Evolutionary conservation across 2,113 vertebrate species (phyloP).

Genomic region (Climacteris rufus): DNA sequence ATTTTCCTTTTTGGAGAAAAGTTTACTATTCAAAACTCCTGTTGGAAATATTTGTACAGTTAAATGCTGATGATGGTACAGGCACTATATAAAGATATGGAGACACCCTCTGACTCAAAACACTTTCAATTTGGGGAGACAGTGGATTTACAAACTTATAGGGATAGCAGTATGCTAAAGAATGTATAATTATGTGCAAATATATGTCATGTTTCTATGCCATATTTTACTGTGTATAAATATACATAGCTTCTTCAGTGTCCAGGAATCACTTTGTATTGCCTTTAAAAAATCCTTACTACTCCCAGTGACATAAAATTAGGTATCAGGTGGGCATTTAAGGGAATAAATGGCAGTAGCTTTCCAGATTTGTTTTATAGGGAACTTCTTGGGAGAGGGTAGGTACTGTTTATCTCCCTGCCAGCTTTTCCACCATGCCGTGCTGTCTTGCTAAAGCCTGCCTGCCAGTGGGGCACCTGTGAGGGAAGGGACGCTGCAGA

Average conservation of each 20-base stretch:
- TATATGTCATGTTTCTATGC: neutral
- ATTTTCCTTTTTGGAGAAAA: neutral
- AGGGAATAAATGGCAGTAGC: neutral
- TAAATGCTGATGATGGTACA: neutral
- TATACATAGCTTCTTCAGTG: neutral
- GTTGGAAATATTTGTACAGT: neutral
- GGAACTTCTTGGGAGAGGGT: neutral
- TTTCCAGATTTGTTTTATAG: neutral
- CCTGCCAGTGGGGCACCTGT: neutral
- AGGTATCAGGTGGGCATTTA: neutral
- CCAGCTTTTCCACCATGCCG: neutral
- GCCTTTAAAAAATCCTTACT: neutral
- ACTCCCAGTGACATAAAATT: neutral
- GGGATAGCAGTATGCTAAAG: neutral
- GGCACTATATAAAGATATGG: neutral
- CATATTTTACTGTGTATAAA: neutral
- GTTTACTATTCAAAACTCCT: neutral
- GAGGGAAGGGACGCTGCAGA: neutral
- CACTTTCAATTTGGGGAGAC: neutral
- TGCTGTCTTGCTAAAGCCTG: neutral
- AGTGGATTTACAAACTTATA: neutral
- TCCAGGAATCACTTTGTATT: neutral
- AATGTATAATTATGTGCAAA: neutral
- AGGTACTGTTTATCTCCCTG: neutral
- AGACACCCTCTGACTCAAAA: neutral